phyloP scores from a whole-genome alignment of 1,140 invertebrate species.

The Aleiodes sp. region DNA sequence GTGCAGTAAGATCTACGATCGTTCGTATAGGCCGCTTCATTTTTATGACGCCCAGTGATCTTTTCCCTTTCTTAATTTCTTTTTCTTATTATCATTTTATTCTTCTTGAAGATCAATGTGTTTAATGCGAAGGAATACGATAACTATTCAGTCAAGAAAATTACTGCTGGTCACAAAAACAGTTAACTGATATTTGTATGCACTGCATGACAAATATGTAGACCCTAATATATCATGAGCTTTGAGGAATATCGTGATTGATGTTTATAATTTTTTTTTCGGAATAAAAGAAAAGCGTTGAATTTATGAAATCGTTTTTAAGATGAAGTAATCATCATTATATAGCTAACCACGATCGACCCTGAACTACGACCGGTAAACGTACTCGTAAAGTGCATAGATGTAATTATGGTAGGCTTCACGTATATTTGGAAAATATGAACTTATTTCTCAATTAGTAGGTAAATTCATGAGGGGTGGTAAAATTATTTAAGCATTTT shows the following conservation, averaged over 20 bases:
- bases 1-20: slow-evolving; percentile 43
- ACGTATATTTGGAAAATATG: slow-evolving; percentile 17
- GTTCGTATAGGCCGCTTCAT: too few species aligned
- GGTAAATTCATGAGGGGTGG: neutral
- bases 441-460: slow-evolving; percentile 56
- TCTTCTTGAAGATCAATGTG: too few species aligned
- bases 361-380: slow-evolving; percentile 32
- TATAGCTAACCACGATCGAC: neutral
- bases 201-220: too few species aligned
- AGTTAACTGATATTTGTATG: too few species aligned
- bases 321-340: slow-evolving; percentile 12
- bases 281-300: neutral
- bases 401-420: slow-evolving; percentile 16
- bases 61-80: too few species aligned
- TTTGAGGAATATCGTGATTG: too few species aligned
- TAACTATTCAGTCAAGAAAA: too few species aligned
- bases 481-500: neutral
- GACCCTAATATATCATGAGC: too few species aligned
- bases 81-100: too few species aligned
- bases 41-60: too few species aligned
- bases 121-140: too few species aligned
- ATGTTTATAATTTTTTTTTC: neutral
- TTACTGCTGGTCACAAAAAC: too few species aligned
- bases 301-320: neutral
- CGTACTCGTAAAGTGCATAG: slow-evolving; percentile 27